phyloP scores from a whole-genome alignment of 2,888 invertebrate species.

The Ectemnius lituratus region DNA sequence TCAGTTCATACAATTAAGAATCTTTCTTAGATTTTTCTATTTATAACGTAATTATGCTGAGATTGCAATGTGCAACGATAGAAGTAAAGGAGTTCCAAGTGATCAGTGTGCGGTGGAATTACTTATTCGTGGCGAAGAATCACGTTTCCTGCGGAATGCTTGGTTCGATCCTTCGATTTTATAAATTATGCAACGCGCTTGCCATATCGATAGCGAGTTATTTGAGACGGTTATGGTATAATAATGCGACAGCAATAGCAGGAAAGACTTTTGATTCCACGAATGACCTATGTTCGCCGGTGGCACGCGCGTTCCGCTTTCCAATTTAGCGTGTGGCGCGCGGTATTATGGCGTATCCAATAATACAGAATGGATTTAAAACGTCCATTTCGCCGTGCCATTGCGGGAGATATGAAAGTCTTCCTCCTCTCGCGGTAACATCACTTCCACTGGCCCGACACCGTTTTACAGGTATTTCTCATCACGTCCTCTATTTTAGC shows the following conservation, averaged over 20 bases:
- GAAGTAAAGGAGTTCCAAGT: too few species aligned
- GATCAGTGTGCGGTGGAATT: too few species aligned
- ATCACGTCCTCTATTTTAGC: slow-evolving; percentile 1
- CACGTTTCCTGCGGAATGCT: too few species aligned
- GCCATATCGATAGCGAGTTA: too few species aligned
- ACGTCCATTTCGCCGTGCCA: slow-evolving; percentile 1
- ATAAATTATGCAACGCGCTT: too few species aligned
- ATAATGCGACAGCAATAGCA: not conserved
- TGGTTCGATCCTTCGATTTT: too few species aligned
- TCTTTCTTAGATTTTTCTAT: too few species aligned
- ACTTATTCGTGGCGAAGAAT: too few species aligned
- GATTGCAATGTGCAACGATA: too few species aligned
- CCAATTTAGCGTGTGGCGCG: slow-evolving; percentile 3
- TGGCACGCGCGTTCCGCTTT: slow-evolving; percentile 6
- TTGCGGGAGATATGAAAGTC: not conserved
- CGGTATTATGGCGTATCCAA: not conserved
- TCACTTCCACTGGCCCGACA: not conserved
- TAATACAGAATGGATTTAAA: slow-evolving; percentile 9
- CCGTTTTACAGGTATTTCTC: slow-evolving; percentile 5
- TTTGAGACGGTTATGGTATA: too few species aligned
- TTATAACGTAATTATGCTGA: too few species aligned
- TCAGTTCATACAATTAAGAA: too few species aligned
- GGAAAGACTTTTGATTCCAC: slow-evolving; percentile 9
- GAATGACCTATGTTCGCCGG: not conserved
- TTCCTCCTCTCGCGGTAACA: not conserved